Percentiles rank a stretch among this genome's conserved stretches.
phyloP scores from a whole-genome alignment of 2,113 vertebrate genomes.

The Ploceus nigricollis region DNA sequence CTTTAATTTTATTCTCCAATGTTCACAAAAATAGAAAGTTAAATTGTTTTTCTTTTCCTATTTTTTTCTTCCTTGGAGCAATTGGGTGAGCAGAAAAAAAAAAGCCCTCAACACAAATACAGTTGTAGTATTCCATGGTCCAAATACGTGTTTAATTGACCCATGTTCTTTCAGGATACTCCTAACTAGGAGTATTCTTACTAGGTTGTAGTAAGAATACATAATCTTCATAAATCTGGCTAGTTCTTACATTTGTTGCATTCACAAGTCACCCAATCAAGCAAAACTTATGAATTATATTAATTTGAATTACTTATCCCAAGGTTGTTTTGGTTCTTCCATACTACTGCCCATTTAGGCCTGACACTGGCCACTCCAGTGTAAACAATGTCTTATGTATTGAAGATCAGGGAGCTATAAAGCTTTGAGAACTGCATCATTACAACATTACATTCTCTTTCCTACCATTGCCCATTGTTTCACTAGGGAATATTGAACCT shows the following conservation, averaged over 20 bases:
- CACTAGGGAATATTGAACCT: neutral
- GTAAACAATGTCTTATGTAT: neutral
- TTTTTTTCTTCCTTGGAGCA: too few species aligned
- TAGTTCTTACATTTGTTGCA: neutral
- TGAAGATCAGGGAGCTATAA: neutral
- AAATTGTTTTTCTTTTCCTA: neutral
- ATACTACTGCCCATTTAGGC: neutral
- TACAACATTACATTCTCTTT: neutral
- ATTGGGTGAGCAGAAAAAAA: neutral
- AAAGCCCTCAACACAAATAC: neutral
- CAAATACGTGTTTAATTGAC: neutral
- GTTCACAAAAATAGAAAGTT: neutral
- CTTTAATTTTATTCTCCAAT: neutral
- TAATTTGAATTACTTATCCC: neutral
- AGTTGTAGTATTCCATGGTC: neutral
- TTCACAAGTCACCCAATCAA: neutral
- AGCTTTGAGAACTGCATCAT: neutral
- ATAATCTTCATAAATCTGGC: neutral
- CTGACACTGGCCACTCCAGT: neutral
- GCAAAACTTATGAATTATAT: neutral
- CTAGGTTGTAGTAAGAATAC: rapidly evolving
- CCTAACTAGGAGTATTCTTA: neutral
- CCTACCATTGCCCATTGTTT: neutral
- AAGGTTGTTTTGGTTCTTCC: neutral
- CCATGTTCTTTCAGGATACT: neutral